Conservation (phyloP, 2,113 vertebrate genomes). For the Cyprinodon brontotheroides region DNA sequence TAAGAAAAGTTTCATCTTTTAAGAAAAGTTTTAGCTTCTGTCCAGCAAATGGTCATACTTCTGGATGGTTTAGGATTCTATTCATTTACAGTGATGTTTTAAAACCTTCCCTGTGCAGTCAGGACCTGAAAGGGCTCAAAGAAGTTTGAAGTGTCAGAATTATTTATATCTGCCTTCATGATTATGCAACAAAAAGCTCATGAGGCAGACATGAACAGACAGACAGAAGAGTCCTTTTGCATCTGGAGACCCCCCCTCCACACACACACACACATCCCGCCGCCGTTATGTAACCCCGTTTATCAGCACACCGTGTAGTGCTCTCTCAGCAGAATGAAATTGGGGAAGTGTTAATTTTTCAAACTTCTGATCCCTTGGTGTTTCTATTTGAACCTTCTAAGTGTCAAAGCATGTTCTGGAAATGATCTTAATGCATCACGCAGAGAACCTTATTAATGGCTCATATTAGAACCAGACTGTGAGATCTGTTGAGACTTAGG, state of each 20-base stretch:
- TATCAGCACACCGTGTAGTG: not conserved
- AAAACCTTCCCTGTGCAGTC: constrained; percentile 15
- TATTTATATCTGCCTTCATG: constrained; percentile 50
- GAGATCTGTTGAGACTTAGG: too few relatives aligned
- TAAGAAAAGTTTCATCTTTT: too few relatives aligned
- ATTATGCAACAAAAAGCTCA: constrained; percentile 50
- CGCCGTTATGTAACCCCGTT: constrained; percentile 43
- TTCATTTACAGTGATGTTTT: not conserved
- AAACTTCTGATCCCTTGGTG: too few relatives aligned
- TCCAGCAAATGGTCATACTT: not conserved
- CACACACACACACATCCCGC: too few relatives aligned
- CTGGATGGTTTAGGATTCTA: not conserved
- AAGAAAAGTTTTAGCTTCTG: too few relatives aligned
- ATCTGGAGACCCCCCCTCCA: constrained; percentile 43
- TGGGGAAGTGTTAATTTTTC: not conserved
- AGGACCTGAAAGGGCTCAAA: not conserved
- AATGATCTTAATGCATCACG: not conserved
- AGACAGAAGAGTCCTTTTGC: constrained; percentile 38
- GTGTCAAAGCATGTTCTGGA: not conserved
- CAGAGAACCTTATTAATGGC: too few relatives aligned
- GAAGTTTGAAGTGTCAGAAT: constrained; percentile 41
- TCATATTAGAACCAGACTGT: too few relatives aligned
- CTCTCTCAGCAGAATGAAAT: not conserved
- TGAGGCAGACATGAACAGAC: constrained; percentile 49
- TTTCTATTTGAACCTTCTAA: not conserved